phyloP scores from a whole-genome alignment of 2,888 invertebrate genomes.

The Timema podura region DNA sequence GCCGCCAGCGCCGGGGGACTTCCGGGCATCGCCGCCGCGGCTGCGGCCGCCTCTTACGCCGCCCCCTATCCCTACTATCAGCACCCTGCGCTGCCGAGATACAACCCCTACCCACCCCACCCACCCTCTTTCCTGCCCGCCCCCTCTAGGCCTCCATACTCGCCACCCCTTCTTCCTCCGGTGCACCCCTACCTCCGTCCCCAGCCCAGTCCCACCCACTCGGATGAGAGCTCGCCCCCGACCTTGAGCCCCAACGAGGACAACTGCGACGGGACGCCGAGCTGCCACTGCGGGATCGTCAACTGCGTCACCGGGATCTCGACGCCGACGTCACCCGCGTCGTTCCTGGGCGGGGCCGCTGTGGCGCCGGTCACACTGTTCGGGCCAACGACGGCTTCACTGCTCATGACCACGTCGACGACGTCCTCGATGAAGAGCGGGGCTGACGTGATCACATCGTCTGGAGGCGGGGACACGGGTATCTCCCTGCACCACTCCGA shows the following conservation, averaged over 20 bases:
- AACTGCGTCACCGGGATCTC: conserved; percentile 43
- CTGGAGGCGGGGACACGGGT: conserved; percentile 22
- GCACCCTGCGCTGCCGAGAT: conserved; percentile 19
- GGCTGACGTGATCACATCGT: conserved; percentile 13
- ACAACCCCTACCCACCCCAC: conserved; percentile 14
- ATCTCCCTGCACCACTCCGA: conserved; percentile 41
- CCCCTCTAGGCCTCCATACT: conserved; percentile 20
- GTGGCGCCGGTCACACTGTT: conserved; percentile 33
- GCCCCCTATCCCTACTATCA: conserved; percentile 21
- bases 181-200: conserved; percentile 24
- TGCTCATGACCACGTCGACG: conserved; percentile 34
- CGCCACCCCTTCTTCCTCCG: conserved; percentile 14
- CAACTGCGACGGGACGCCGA: conserved; percentile 25
- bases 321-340: conserved; percentile 29
- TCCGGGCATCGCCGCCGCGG: conserved; percentile 25
- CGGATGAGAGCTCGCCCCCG: conserved; percentile 15
- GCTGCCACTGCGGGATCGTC: conserved; percentile 46
- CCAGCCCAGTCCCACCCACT: conserved; percentile 16
- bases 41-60: conserved; percentile 22
- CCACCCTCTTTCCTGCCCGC: conserved; percentile 22
- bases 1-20: conserved; percentile 22
- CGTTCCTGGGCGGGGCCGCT: conserved; percentile 34
- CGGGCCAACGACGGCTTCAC: conserved; percentile 31
- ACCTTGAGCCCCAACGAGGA: conserved; percentile 19
- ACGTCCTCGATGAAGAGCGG: conserved; percentile 43